These are phyloP conservation scores for Pimephales promelas DNA, from an alignment of 2,113 vertebrate species.

Conservation along the genomic window DNA sequence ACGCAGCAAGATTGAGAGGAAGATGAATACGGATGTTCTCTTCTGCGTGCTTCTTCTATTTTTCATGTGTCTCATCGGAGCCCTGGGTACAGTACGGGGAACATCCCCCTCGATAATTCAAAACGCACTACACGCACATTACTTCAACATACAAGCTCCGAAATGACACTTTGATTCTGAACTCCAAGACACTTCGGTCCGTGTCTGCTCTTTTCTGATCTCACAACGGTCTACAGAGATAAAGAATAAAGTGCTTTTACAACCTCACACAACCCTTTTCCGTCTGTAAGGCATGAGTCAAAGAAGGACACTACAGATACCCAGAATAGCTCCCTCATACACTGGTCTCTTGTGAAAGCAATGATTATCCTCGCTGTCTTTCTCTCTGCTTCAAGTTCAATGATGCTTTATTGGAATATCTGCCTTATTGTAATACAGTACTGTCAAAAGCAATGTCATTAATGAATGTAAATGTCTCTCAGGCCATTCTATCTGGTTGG, in stretches of 20 bases:
- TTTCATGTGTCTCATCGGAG: constrained; percentile 88
- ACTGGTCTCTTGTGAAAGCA: constrained; percentile 22
- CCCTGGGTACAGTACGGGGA: constrained; percentile 78
- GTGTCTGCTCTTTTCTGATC: constrained; percentile 25
- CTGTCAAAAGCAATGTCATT: constrained; percentile 18
- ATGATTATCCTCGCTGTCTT: constrained; percentile 21
- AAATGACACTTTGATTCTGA: not conserved
- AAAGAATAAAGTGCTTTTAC: constrained; percentile 39
- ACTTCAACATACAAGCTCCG: constrained; percentile 14
- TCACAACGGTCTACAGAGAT: constrained; percentile 19
- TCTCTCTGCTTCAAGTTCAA: constrained; percentile 40
- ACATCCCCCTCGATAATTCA: constrained; percentile 5
- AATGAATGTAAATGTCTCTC: constrained; percentile 52
- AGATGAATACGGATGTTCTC: constrained; percentile 86
- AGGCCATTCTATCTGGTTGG: constrained; percentile 87
- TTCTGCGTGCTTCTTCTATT: constrained; percentile 87
- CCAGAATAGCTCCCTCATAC: constrained; percentile 35
- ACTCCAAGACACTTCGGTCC: not conserved
- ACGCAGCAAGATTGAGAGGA: constrained; percentile 89
- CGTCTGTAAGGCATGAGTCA: not conserved
- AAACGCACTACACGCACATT: constrained; percentile 21
- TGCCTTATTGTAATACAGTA: constrained; percentile 1
- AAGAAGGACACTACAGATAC: constrained; percentile 49
- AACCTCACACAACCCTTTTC: constrained; percentile 38
- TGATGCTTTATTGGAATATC: constrained; percentile 20